phyloP scores from a whole-genome alignment of 2,888 invertebrate species.

The Pelosia muscerda region DNA sequence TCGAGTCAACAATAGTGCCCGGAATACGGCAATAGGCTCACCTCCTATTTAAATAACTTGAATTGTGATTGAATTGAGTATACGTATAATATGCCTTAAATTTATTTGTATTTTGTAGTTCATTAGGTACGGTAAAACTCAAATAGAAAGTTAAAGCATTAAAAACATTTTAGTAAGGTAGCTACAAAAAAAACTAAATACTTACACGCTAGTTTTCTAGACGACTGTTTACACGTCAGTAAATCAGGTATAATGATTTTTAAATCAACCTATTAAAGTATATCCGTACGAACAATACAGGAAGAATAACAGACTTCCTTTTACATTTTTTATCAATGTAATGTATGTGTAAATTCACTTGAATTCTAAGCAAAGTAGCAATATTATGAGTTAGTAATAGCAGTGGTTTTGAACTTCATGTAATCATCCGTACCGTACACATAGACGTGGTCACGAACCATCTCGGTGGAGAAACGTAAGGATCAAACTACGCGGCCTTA shows the following conservation, averaged over 20 bases:
- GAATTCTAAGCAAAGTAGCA: not conserved
- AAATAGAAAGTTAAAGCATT: not conserved
- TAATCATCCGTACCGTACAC: constrained; percentile 32
- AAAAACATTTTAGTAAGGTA: too few relatives aligned
- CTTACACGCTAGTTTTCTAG: not conserved
- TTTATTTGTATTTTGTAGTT: not conserved
- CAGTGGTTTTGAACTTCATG: constrained; percentile 33
- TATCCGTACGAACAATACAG: not conserved
- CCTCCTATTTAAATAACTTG: too few relatives aligned
- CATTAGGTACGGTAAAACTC: not conserved
- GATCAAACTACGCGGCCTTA: constrained; percentile 7
- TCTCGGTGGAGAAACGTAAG: constrained; percentile 19
- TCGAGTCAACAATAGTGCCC: too few relatives aligned
- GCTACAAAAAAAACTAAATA: not conserved
- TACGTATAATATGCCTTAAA: too few relatives aligned
- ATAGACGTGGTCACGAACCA: constrained; percentile 40
- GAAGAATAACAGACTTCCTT: not conserved
- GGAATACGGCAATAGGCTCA: too few relatives aligned
- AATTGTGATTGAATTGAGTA: not conserved
- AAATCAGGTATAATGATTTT: not conserved
- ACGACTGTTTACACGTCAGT: not conserved
- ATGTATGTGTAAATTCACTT: constrained; percentile 1
- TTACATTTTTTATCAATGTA: not conserved
- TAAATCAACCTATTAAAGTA: not conserved
- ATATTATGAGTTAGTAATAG: not conserved